Conservation (phyloP, 2,113 vertebrate genomes). For the western clawed frog (Xenopus tropicalis) region DNA sequence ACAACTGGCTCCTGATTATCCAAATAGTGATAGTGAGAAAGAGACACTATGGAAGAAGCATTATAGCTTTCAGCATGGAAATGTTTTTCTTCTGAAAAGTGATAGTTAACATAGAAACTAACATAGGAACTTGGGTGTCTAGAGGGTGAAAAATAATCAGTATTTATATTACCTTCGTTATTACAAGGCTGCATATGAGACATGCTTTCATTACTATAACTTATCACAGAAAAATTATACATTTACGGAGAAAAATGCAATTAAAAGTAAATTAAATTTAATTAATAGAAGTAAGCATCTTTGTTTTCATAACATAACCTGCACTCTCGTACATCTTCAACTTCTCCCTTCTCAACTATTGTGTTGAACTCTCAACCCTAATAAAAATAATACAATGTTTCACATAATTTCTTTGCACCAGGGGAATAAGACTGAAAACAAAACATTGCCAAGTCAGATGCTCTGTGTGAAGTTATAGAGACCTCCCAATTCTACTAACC, state of each 20-base stretch:
- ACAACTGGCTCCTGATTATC: too few species aligned
- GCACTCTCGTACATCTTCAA: too few species aligned
- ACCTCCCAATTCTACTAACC: too few species aligned
- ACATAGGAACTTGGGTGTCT: conserved; percentile 5
- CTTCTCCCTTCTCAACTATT: too few species aligned
- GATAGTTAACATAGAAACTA: not conserved
- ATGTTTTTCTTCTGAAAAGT: not conserved
- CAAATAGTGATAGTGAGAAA: too few species aligned
- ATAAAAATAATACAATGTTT: too few species aligned
- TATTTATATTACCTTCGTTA: not conserved
- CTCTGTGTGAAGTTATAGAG: too few species aligned
- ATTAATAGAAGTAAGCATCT: not conserved
- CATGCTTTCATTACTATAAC: conserved; percentile 10
- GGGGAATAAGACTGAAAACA: too few species aligned
- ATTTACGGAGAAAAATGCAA: conserved; percentile 11
- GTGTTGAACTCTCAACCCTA: too few species aligned
- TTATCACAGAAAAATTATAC: conserved; percentile 2
- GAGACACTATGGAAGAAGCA: too few species aligned
- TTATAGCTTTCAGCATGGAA: not conserved
- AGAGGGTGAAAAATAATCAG: conserved; percentile 3
- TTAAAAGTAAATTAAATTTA: conserved; percentile 19
- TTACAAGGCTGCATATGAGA: conserved; percentile 1
- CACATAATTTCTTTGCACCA: too few species aligned
- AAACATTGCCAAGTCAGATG: too few species aligned
- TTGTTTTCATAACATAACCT: conserved; percentile 17